Conservation (phyloP, 2,113 vertebrate genomes). For the Catharus minimus region DNA sequence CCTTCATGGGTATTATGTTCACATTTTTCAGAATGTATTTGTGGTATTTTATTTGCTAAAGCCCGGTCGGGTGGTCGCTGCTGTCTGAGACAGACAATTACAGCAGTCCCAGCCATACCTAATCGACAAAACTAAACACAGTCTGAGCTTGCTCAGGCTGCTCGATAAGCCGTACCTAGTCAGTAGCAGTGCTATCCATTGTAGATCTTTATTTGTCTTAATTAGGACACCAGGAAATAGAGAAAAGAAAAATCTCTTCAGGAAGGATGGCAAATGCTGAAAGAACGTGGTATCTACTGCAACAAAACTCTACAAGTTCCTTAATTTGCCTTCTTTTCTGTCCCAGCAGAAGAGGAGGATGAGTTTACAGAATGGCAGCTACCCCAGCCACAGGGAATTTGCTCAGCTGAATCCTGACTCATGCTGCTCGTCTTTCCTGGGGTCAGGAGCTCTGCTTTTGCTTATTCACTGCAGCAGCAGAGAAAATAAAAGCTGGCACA, state of each 20-base stretch:
- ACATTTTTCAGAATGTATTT: constrained; percentile 59
- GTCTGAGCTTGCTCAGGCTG: background rate
- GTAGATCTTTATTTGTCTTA: background rate
- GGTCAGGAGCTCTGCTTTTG: background rate
- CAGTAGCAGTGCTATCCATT: background rate
- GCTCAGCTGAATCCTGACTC: background rate
- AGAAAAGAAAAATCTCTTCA: background rate
- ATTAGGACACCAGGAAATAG: background rate
- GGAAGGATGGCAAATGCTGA: background rate
- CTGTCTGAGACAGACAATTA: constrained; percentile 6
- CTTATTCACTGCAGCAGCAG: constrained; percentile 48
- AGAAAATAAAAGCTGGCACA: constrained; percentile 14
- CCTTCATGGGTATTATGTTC: constrained; percentile 55
- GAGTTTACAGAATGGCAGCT: background rate
- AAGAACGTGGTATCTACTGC: background rate
- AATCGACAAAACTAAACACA: background rate
- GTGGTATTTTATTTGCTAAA: constrained; percentile 62
- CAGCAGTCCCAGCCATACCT: background rate
- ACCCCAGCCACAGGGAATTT: background rate
- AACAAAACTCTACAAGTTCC: background rate
- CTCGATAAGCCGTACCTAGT: fast-evolving
- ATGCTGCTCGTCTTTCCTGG: background rate
- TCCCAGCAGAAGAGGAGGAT: background rate
- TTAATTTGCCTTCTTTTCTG: background rate
- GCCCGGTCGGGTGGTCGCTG: background rate